Evolutionary conservation across 2,113 vertebrate genomes (phyloP).

Genomic region (Orthonyx spaldingii): DNA sequence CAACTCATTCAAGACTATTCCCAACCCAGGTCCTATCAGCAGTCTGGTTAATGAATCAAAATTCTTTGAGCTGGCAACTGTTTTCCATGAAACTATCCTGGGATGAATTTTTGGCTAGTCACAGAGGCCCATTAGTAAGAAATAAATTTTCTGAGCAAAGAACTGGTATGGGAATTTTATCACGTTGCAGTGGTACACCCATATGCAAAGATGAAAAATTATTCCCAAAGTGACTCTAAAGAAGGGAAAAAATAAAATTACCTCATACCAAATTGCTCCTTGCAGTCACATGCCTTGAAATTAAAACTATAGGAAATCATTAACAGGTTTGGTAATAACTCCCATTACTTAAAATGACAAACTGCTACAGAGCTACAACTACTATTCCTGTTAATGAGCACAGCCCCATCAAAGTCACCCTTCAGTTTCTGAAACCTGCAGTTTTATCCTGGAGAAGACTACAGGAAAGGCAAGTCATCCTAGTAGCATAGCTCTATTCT

Average conservation of each 20-base stretch:
- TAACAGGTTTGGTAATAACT: neutral
- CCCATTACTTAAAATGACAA: neutral
- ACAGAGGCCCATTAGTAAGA: neutral
- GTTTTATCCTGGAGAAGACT: neutral
- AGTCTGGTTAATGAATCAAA: conserved; percentile 24
- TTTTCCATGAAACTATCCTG: neutral
- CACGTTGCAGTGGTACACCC: neutral
- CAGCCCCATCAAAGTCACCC: neutral
- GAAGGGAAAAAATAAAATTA: neutral
- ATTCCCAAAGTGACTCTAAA: neutral
- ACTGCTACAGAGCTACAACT: neutral
- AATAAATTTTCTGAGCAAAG: neutral
- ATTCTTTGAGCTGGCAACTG: neutral
- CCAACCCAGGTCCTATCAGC: neutral
- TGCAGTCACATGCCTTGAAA: neutral
- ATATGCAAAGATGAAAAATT: neutral
- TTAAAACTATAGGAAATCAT: neutral
- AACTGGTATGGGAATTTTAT: neutral
- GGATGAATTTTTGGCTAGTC: neutral
- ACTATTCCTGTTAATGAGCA: neutral
- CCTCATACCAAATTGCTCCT: neutral
- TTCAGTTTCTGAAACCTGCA: neutral
- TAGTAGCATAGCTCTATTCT: neutral
- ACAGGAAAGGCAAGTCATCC: neutral
- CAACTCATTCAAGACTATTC: neutral